Conservation (phyloP, 2,113 vertebrate genomes). For the Furnarius figulus region DNA sequence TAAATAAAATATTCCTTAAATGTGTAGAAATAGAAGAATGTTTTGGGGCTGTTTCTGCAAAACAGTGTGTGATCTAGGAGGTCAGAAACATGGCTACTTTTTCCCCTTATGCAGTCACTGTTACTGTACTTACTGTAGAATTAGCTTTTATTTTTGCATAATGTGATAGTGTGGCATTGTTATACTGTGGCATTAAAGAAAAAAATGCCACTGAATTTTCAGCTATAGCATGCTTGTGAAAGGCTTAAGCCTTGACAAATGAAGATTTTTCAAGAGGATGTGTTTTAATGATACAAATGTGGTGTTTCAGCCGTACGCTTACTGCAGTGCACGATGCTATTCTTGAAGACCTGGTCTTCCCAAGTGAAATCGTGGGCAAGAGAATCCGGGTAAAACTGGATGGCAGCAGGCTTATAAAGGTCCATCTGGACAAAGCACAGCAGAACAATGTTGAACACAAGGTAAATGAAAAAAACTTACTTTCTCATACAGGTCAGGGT, state of each 20-base stretch:
- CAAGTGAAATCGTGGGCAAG: slow-evolving; percentile 98
- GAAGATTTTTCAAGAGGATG: background rate
- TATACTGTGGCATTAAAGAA: background rate
- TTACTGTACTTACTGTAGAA: background rate
- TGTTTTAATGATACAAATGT: slow-evolving; percentile 13
- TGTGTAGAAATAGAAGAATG: background rate
- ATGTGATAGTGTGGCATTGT: background rate
- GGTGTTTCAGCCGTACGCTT: slow-evolving; percentile 86
- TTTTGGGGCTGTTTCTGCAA: background rate
- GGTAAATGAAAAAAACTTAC: slow-evolving; percentile 63
- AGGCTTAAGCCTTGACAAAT: background rate
- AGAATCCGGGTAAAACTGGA: slow-evolving; percentile 95
- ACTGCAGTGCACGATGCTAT: slow-evolving; percentile 96
- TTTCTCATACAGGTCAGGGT: background rate
- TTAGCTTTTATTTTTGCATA: background rate
- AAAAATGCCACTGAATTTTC: background rate
- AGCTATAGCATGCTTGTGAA: background rate
- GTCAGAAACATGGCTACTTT: background rate
- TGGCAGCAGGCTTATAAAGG: slow-evolving; percentile 96
- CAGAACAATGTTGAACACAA: slow-evolving; percentile 99
- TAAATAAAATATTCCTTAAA: background rate
- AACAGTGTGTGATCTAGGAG: accelerated
- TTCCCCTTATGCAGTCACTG: background rate
- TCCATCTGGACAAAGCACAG: slow-evolving; percentile 97
- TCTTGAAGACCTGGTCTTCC: slow-evolving; percentile 97